Base-by-base conservation (phyloP, 92 coral and sea anemone genomes). In the Diadumene lineata region DNA sequence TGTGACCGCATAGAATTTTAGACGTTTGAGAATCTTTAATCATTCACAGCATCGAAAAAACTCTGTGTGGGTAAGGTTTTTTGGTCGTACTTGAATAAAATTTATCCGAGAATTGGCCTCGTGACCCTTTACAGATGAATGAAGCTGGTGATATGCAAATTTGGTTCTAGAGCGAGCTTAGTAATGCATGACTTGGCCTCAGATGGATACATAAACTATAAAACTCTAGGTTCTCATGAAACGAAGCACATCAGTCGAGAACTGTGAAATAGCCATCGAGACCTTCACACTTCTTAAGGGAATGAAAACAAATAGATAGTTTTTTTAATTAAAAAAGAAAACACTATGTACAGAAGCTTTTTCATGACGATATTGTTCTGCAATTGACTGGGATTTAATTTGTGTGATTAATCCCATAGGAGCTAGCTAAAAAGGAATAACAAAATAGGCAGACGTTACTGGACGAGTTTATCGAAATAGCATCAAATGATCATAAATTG, bases 151-250 rank as follows among this genome's bases (percentile, higher is more conserved):
- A 18, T 72, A 72, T 72, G 77, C 77, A 56, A 72, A 72, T 72
- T 75, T 55, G 61, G 78, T 26, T 51, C 92, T 58, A 74, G 62
- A 56, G 79, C 79, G 75, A 68, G 44, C 81, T 88, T 60, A 75
- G 70, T 80, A 79, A 84, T 57, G 83, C 78, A 34, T 57, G 63
- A 32, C 62, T 69, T 61, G 64, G 60, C 30, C 64, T 7, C 7
- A 7, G 26, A 58, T 58, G 64, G 2, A 19, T 24, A 3, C 7
- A 28, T 6, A 1, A 23, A 58, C 22, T 38, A 38, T 4, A 53
- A 8, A 53, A 53, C n/a, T 53, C 18, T 3, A 8, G 13, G 13
- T 4, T 4, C 48, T 6, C 13, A 38, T 38, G 48, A 38, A 38
- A 38, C 48, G 48, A 38, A 38, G 48, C 48, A 38, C 48, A 38